A percentile compares a stretch with the other conserved stretches of the same genome.
These are phyloP conservation scores for Halesus radiatus DNA, from an alignment of 1,140 invertebrate genomes.

Conservation along the genomic window DNA sequence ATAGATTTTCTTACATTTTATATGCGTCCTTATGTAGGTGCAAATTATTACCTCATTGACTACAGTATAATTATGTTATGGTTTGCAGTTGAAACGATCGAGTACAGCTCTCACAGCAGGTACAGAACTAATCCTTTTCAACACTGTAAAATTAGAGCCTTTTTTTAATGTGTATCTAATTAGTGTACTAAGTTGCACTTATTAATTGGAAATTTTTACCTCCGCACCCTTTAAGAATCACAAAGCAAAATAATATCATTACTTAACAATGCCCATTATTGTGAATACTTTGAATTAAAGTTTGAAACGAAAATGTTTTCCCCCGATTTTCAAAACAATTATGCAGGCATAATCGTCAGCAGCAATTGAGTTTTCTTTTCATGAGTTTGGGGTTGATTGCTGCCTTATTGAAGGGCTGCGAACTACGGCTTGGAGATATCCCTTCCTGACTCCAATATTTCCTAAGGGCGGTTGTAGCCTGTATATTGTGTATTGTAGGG, in stretches of 20 bases:
- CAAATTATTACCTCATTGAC: too few species aligned
- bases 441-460: slow-evolving; percentile 49
- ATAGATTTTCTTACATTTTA: too few species aligned
- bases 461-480: slow-evolving; percentile 11
- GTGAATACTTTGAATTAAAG: not conserved
- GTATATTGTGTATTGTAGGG: not conserved
- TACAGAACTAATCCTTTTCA: too few species aligned
- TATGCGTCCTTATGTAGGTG: too few species aligned
- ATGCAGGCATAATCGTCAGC: slow-evolving; percentile 42
- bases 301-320: not conserved
- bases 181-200: not conserved
- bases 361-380: slow-evolving; percentile 43
- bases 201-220: not conserved
- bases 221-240: not conserved
- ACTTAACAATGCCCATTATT: not conserved
- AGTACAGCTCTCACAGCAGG: too few species aligned
- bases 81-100: too few species aligned
- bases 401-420: slow-evolving; percentile 5
- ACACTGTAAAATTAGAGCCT: too few species aligned
- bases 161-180: too few species aligned
- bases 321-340: slow-evolving; percentile 37
- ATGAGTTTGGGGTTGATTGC: slow-evolving; percentile 38
- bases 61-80: too few species aligned
- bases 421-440: slow-evolving; percentile 42
- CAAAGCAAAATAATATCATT: not conserved